Conservation (phyloP, 2,113 vertebrate species). For the Caranx melampygus region DNA sequence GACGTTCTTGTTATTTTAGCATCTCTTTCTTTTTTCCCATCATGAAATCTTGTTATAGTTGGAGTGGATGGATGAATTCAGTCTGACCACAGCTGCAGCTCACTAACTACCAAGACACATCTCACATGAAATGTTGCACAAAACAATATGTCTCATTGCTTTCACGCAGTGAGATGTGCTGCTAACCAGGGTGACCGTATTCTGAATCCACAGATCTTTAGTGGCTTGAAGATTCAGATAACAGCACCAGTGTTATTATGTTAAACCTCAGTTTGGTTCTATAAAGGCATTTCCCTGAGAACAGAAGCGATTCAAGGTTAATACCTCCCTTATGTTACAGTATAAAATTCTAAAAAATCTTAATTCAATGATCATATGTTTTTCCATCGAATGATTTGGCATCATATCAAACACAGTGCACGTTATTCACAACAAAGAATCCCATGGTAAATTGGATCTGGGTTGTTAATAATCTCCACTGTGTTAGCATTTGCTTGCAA, state of each 20-base stretch:
- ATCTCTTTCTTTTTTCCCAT: not conserved
- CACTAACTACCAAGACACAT: not conserved
- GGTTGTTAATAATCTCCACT: too few species aligned
- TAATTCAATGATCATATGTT: conserved; percentile 15
- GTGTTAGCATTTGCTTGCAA: conserved; percentile 23
- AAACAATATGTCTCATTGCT: conserved; percentile 9
- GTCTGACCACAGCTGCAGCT: not conserved
- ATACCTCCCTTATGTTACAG: conserved; percentile 1
- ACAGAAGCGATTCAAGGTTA: conserved; percentile 30
- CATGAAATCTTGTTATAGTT: not conserved
- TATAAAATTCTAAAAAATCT: not conserved
- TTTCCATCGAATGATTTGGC: conserved; percentile 9
- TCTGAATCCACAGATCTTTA: conserved; percentile 9
- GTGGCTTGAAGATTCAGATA: conserved; percentile 3
- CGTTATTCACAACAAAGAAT: conserved; percentile 45
- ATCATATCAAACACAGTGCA: conserved; percentile 20
- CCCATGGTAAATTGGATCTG: not conserved
- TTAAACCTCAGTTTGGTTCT: conserved; percentile 27
- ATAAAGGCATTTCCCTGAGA: not conserved
- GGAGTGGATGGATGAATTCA: not conserved
- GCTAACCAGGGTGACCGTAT: not conserved
- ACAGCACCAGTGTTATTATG: conserved; percentile 24
- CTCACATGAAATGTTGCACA: conserved; percentile 8
- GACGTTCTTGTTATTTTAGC: not conserved
- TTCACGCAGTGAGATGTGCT: not conserved